Evolutionary conservation across 2,888 invertebrate genomes (phyloP).

Genomic region (Rhodophaea formosa): DNA sequence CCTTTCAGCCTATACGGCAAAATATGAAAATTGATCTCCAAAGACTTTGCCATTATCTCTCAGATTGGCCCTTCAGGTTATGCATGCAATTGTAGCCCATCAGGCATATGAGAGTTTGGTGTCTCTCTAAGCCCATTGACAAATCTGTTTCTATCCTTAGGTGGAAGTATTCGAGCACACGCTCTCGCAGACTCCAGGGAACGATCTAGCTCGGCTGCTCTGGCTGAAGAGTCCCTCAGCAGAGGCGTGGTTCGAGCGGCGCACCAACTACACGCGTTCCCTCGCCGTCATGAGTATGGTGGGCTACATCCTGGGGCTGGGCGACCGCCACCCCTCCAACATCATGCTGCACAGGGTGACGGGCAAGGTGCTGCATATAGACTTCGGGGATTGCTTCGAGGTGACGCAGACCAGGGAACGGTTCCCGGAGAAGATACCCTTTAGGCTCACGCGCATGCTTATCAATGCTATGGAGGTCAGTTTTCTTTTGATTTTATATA

Average conservation of each 20-base stretch:
- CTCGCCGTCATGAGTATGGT: conserved; percentile 99
- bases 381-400: conserved; percentile 99
- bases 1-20: too few relatives aligned
- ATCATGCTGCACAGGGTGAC: conserved; percentile 97
- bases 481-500: too few relatives aligned
- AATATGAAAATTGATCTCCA: too few relatives aligned
- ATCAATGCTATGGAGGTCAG: conserved; percentile 96
- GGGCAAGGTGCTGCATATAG: conserved; percentile 98
- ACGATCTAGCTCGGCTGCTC: conserved; percentile 94
- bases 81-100: too few relatives aligned
- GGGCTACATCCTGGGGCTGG: conserved; percentile 98
- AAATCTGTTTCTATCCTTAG: conserved; percentile 32
- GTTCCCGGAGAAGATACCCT: conserved; percentile 99
- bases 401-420: conserved; percentile 99
- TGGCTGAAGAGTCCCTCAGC: conserved; percentile 99
- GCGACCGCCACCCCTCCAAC: conserved; percentile 99
- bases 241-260: conserved; percentile 99
- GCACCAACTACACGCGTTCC: conserved; percentile 98
- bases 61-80: too few relatives aligned
- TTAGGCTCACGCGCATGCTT: conserved; percentile 97
- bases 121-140: too few relatives aligned
- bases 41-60: too few relatives aligned
- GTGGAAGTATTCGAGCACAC: conserved; percentile 99
- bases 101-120: too few relatives aligned
- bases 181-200: conserved; percentile 95